phyloP scores from a whole-genome alignment of 2,113 vertebrate species.

The Uropsilus gracilis region DNA sequence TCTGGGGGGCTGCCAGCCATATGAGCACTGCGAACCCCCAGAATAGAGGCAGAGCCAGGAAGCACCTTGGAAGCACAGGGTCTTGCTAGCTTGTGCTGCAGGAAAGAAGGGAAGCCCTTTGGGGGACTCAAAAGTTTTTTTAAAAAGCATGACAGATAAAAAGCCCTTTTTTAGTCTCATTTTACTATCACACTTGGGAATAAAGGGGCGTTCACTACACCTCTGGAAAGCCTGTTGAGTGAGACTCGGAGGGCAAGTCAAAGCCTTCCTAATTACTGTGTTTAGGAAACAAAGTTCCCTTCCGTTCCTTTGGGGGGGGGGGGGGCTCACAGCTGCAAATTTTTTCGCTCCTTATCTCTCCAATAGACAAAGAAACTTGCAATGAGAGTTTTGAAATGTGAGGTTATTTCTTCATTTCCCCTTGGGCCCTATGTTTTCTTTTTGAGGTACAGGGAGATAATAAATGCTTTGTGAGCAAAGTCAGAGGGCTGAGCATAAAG shows the following conservation, averaged over 20 bases:
- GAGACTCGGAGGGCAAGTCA: neutral
- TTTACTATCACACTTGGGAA: neutral
- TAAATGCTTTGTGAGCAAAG: slow-evolving; percentile 33
- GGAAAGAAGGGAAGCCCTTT: neutral
- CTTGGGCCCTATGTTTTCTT: slow-evolving; percentile 46
- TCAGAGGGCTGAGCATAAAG: neutral
- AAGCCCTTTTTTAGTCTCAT: neutral
- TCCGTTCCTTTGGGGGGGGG: neutral
- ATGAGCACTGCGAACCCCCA: neutral
- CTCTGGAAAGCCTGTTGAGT: too few relatives aligned
- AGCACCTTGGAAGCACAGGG: neutral
- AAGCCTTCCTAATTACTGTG: neutral
- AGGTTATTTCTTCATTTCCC: slow-evolving; percentile 49
- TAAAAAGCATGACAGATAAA: neutral
- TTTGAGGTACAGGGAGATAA: slow-evolving; percentile 46
- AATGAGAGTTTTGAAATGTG: slow-evolving; percentile 47
- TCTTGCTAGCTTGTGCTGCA: neutral
- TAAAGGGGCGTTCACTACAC: neutral
- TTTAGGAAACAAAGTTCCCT: slow-evolving; percentile 43
- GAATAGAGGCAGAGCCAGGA: neutral
- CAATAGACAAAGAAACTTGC: slow-evolving; percentile 59
- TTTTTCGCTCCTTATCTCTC: neutral
- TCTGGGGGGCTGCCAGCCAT: too few relatives aligned
- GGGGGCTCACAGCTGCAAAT: neutral
- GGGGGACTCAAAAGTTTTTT: neutral